These are phyloP conservation scores for Euzetes globulus DNA, from an alignment of 2,888 invertebrate species.

Conservation along the genomic window DNA sequence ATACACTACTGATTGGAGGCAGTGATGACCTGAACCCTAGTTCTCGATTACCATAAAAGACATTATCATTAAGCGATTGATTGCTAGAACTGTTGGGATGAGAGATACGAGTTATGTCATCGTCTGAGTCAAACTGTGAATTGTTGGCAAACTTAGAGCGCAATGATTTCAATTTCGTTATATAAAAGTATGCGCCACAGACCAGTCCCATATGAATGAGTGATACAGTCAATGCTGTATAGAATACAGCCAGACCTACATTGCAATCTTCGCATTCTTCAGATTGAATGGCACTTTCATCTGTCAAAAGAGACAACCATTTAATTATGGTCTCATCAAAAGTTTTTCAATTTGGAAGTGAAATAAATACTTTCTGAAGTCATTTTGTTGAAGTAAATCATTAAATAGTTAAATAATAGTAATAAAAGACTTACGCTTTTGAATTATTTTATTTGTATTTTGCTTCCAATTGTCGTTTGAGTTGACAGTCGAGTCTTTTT, in stretches of 20 bases:
- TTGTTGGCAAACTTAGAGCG: neutral
- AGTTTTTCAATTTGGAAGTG: no score
- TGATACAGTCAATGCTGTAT: slow-evolving; percentile 41
- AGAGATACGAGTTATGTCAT: neutral
- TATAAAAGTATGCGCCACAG: slow-evolving; percentile 39
- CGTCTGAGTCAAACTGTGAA: neutral
- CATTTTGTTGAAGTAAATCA: no score
- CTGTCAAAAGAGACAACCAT: neutral
- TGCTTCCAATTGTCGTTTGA: slow-evolving; percentile 14
- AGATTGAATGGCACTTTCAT: neutral
- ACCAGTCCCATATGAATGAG: slow-evolving; percentile 39
- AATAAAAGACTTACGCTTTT: neutral
- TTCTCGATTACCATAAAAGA: slow-evolving; percentile 13
- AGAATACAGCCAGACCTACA: slow-evolving; percentile 41
- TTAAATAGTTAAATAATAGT: neutral
- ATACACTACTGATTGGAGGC: neutral
- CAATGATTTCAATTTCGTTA: slow-evolving; percentile 25
- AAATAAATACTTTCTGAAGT: no score
- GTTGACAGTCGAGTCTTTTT: slow-evolving; percentile 8
- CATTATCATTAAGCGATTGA: neutral
- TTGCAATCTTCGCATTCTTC: slow-evolving; percentile 39
- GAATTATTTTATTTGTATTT: neutral
- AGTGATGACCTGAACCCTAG: slow-evolving; percentile 3
- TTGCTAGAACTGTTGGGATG: neutral
- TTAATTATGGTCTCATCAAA: neutral